Percentiles rank a stretch among this genome's conserved stretches.
phyloP scores from a whole-genome alignment of 1,140 invertebrate species.

The Drosophila virilis region DNA sequence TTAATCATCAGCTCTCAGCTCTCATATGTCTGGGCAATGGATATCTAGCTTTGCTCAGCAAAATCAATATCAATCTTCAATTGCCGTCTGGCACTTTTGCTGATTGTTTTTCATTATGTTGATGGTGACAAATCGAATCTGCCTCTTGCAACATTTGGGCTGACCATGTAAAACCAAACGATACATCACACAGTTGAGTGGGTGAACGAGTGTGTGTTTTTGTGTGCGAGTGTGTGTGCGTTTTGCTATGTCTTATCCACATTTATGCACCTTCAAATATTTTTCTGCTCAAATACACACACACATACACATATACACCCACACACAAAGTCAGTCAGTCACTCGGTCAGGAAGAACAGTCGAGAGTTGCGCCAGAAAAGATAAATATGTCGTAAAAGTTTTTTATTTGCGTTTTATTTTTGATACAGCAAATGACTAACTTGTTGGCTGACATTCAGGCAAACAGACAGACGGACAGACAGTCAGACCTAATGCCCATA shows the following conservation, averaged over 20 bases:
- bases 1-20: slow-evolving; percentile 4
- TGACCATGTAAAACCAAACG: slow-evolving; percentile 77
- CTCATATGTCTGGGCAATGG: background rate
- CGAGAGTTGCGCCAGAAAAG: slow-evolving; percentile 56
- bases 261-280: slow-evolving; percentile 67
- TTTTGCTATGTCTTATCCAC: slow-evolving; percentile 41
- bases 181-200: slow-evolving; percentile 70
- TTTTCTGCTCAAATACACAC: slow-evolving; percentile 27
- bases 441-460: slow-evolving; percentile 69
- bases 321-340: slow-evolving; percentile 15
- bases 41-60: slow-evolving; percentile 17
- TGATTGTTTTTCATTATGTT: slow-evolving; percentile 78
- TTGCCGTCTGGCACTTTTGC: slow-evolving; percentile 58
- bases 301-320: slow-evolving; percentile 3
- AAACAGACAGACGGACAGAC: slow-evolving; percentile 12
- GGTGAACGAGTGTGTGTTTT: slow-evolving; percentile 14
- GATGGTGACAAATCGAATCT: slow-evolving; percentile 77
- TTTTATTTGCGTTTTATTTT: slow-evolving; percentile 81
- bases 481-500: slow-evolving; percentile 18
- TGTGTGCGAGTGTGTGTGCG: slow-evolving; percentile 31
- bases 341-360: slow-evolving; percentile 27
- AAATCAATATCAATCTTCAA: slow-evolving; percentile 69
- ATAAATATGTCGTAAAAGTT: slow-evolving; percentile 81
- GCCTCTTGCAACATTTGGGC: slow-evolving; percentile 52
- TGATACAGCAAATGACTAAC: slow-evolving; percentile 80